phyloP scores from a whole-genome alignment of 2,888 invertebrate genomes.

The Ophion obscuratus region DNA sequence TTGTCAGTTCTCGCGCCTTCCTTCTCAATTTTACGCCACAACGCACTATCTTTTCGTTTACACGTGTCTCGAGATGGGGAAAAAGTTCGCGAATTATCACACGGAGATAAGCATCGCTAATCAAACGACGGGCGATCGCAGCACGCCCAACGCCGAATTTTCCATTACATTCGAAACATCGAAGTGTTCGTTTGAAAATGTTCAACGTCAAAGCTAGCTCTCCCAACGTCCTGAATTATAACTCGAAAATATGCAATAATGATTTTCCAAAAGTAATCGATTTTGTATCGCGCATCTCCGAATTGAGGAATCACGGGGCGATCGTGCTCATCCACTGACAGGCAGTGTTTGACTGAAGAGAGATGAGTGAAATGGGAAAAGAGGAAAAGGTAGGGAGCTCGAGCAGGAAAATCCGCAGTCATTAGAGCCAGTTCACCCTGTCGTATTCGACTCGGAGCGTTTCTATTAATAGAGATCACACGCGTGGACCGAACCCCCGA shows the following conservation, averaged over 20 bases:
- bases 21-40: neutral
- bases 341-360: conserved; percentile 81
- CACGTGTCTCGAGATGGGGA: neutral
- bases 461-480: conserved; percentile 69
- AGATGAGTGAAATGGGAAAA: conserved; percentile 57
- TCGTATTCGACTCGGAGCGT: conserved; percentile 62
- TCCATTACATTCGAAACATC: neutral
- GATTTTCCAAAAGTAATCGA: neutral
- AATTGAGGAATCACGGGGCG: conserved; percentile 18
- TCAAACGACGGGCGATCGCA: neutral
- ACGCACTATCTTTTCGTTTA: neutral
- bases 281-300: conserved; percentile 23
- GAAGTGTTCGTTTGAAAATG: neutral
- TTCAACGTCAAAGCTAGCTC: neutral
- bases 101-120: neutral
- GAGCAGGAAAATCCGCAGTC: conserved; percentile 76
- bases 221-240: neutral
- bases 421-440: conserved; percentile 76
- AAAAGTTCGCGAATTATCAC: neutral
- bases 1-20: conserved; percentile 2
- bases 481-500: conserved; percentile 70
- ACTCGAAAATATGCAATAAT: neutral
- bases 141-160: neutral
- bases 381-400: conserved; percentile 60
- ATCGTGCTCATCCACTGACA: conserved; percentile 74